phyloP scores from a whole-genome alignment of 92 coral and sea anemone genomes.

The Metridium senile region DNA sequence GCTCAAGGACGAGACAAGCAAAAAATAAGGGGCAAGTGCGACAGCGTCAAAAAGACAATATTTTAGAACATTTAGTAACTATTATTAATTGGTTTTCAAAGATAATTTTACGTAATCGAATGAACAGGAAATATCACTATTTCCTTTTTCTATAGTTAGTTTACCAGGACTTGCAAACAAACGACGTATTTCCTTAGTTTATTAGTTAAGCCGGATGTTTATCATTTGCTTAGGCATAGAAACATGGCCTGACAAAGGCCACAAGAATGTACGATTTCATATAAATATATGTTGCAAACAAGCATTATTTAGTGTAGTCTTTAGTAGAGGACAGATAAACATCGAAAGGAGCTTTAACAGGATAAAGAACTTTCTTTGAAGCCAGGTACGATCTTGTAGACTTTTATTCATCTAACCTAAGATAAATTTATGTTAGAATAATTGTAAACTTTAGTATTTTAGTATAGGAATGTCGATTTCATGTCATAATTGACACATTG shows the following conservation, averaged over 20 bases:
- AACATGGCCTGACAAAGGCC: neutral
- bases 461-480: no score
- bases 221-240: neutral
- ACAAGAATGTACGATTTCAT: neutral
- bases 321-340: neutral
- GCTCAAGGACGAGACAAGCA: conserved; percentile 20
- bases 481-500: no score
- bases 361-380: neutral
- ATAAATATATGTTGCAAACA: neutral
- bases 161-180: neutral
- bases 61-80: neutral
- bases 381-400: neutral
- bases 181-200: neutral
- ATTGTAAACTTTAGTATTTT: no score
- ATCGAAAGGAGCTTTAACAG: neutral
- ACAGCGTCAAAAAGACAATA: neutral
- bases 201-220: neutral
- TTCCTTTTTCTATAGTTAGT: neutral
- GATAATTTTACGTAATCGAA: neutral
- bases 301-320: neutral
- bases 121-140: no score
- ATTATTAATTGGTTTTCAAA: neutral
- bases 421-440: neutral
- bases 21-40: conserved; percentile 30
- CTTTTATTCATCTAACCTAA: neutral